Evolutionary conservation across 2,888 invertebrate species (phyloP).

Genomic region (Adineta ricciae): DNA sequence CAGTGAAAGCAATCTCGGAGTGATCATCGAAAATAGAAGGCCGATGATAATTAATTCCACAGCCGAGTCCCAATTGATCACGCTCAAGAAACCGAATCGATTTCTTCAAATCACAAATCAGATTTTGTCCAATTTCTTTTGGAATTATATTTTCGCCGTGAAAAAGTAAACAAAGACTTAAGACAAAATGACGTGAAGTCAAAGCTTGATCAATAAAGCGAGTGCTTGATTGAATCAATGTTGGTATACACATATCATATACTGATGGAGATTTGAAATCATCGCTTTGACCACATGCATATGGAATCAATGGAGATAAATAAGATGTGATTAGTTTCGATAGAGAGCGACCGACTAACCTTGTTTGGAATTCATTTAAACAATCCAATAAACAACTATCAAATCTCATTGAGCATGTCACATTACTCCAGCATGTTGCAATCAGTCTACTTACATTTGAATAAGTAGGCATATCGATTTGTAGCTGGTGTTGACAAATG

Average conservation of each 20-base stretch:
- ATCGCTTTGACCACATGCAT: background rate
- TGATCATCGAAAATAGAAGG: background rate
- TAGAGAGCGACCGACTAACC: background rate
- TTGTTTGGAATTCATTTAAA: background rate
- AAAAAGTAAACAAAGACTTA: background rate
- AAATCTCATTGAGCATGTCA: background rate
- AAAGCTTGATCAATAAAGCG: background rate
- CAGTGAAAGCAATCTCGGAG: background rate
- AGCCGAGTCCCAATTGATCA: background rate
- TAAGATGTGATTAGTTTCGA: background rate
- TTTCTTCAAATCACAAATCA: background rate
- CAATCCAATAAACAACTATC: background rate
- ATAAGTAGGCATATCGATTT: background rate
- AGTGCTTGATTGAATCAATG: background rate
- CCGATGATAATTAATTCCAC: background rate
- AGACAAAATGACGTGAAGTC: background rate
- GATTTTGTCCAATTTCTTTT: background rate
- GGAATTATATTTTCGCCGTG: background rate
- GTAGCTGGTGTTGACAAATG: background rate
- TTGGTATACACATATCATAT: background rate
- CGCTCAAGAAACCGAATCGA: background rate
- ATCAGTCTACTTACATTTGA: background rate
- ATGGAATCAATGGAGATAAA: background rate
- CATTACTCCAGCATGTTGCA: background rate
- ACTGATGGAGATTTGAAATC: background rate